A percentile compares a stretch with the other conserved stretches of the same genome.
Evolutionary conservation across 2,797 vertebrate species (phyloP).

Genomic region (Parambassis ranga): DNA sequence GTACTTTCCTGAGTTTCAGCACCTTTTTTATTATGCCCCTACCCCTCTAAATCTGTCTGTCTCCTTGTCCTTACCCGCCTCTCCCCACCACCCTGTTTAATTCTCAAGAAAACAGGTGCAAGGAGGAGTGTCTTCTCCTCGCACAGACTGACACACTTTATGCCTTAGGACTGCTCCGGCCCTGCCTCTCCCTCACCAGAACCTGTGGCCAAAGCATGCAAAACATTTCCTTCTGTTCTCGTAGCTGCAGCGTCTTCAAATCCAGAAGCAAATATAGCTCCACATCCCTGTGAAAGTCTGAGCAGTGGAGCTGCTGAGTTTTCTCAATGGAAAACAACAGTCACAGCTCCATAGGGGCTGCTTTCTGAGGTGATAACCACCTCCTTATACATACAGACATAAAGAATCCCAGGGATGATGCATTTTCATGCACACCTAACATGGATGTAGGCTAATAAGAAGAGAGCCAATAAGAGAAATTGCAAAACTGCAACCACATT

Average conservation of each 20-base stretch:
- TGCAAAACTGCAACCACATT: too few relatives aligned
- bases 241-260: constrained; percentile 61
- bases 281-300: constrained; percentile 50
- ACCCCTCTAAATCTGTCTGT: constrained; percentile 13
- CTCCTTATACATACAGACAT: too few relatives aligned
- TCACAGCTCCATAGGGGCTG: background rate
- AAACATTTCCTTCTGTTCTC: constrained; percentile 71
- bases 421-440: too few relatives aligned
- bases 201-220: constrained; percentile 71
- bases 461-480: too few relatives aligned
- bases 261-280: constrained; percentile 65
- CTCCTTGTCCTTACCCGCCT: constrained; percentile 28
- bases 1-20: constrained; percentile 38
- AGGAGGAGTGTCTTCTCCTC: constrained; percentile 46
- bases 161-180: constrained; percentile 19
- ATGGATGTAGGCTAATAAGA: too few relatives aligned
- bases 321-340: background rate
- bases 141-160: constrained; percentile 7
- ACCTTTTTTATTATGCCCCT: constrained; percentile 8
- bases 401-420: too few relatives aligned
- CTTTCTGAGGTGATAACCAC: background rate
- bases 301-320: constrained; percentile 20
- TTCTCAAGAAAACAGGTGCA: constrained; percentile 76
- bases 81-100: constrained; percentile 33
- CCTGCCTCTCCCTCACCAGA: constrained; percentile 43